phyloP scores from a whole-genome alignment of 2,888 invertebrate species.

The Sicus ferrugineus region DNA sequence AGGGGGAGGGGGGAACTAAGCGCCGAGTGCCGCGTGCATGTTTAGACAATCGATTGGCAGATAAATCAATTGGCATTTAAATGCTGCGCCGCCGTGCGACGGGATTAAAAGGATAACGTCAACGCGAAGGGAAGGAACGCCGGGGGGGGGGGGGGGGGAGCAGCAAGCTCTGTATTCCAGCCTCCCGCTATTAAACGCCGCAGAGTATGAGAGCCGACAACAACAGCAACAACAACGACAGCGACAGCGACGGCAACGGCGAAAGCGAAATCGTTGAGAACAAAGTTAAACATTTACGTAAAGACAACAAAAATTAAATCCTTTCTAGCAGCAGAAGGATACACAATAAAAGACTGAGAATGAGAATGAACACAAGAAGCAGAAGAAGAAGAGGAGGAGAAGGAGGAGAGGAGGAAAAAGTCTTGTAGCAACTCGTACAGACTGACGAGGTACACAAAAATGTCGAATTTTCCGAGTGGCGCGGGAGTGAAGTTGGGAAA shows the following conservation, averaged over 20 bases:
- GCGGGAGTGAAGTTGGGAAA: not conserved
- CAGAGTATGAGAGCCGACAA: not conserved
- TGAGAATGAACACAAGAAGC: not conserved
- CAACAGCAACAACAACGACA: not conserved
- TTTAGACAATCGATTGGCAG: slow-evolving; percentile 43
- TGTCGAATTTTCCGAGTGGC: not conserved
- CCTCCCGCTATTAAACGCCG: not conserved
- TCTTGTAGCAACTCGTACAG: too few species aligned
- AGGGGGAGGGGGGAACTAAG: too few species aligned
- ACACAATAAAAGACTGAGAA: too few species aligned
- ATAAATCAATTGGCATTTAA: slow-evolving; percentile 44
- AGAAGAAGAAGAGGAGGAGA: not conserved
- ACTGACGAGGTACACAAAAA: too few species aligned
- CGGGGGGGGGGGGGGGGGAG: not conserved
- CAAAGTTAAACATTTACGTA: slow-evolving; percentile 31
- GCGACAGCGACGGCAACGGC: not conserved
- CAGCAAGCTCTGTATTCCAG: not conserved
- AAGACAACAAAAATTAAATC: slow-evolving; percentile 32
- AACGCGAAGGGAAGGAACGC: not conserved
- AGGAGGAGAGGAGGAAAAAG: not conserved
- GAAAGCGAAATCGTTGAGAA: not conserved
- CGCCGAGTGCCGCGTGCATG: not conserved
- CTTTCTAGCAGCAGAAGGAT: slow-evolving; percentile 17
- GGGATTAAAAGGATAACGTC: slow-evolving; percentile 25
- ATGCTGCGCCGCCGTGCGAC: not conserved